Evolutionary conservation across 2,797 vertebrate genomes (phyloP).

Genomic region (Xerus rutilus): DNA sequence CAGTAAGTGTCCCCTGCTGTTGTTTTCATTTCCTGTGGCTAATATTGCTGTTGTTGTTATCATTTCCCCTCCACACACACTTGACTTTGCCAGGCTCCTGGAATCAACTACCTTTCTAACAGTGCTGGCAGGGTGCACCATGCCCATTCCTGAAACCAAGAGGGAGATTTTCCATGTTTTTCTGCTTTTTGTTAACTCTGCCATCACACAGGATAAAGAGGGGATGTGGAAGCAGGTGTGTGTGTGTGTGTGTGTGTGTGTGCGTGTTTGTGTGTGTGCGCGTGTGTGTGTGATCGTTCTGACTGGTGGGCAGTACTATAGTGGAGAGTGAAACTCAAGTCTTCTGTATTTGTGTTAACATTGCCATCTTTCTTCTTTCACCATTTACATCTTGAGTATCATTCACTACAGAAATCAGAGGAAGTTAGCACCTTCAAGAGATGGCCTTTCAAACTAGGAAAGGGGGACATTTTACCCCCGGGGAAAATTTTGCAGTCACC

Average conservation of each 20-base stretch:
- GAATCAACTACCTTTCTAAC: constrained; percentile 29
- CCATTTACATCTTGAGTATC: constrained; percentile 27
- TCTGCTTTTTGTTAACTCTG: constrained; percentile 47
- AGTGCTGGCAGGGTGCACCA: neutral
- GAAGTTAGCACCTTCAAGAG: constrained; percentile 46
- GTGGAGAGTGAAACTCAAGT: neutral
- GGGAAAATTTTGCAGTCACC: constrained; percentile 50
- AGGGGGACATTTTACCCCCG: neutral
- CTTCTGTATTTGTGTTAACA: constrained; percentile 53
- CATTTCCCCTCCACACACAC: neutral
- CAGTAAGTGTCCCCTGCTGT: neutral
- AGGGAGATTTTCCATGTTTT: constrained; percentile 48
- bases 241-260: neutral
- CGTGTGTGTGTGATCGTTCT: neutral
- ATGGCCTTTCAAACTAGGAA: no score
- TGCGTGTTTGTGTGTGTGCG: neutral
- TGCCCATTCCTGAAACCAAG: constrained; percentile 33
- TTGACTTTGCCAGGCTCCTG: constrained; percentile 49
- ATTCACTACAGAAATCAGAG: constrained; percentile 26
- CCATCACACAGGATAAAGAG: constrained; percentile 2
- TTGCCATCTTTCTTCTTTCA: constrained; percentile 2
- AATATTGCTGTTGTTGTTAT: neutral
- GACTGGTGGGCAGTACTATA: neutral
- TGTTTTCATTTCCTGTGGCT: constrained; percentile 16
- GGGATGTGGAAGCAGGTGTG: neutral